These are phyloP conservation scores for Diadema setosum DNA, from an alignment of 35 echinoderm and acorn worm genomes.

Conservation along the genomic window DNA sequence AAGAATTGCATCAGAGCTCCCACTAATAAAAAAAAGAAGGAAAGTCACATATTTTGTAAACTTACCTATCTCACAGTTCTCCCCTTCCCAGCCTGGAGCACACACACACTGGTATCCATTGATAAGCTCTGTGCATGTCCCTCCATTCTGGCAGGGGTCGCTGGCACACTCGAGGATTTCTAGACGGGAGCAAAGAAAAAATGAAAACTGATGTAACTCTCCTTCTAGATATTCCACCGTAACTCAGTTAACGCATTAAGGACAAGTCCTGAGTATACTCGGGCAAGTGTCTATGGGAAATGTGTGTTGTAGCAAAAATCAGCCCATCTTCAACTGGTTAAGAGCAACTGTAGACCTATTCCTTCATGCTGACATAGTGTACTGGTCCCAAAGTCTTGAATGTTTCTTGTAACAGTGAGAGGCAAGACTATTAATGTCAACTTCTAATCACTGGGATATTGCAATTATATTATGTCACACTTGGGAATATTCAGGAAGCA, in stretches of 20 bases:
- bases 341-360: not conserved
- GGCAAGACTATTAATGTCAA: not conserved
- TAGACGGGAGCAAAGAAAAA: slow-evolving; percentile 1
- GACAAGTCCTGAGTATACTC: too few relatives aligned
- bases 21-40: too few relatives aligned
- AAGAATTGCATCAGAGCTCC: too few relatives aligned
- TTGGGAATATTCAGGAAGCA: too few relatives aligned
- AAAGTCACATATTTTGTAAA: too few relatives aligned
- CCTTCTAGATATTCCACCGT: not conserved
- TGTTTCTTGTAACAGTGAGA: not conserved
- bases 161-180: slow-evolving; percentile 65
- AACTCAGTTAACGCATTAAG: not conserved
- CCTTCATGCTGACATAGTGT: not conserved
- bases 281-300: too few relatives aligned
- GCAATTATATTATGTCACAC: not conserved
- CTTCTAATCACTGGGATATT: not conserved
- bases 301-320: too few relatives aligned
- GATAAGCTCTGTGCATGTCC: slow-evolving; percentile 48
- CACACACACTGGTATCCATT: slow-evolving; percentile 66
- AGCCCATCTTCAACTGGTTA: too few relatives aligned
- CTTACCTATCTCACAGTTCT: slow-evolving; percentile 55
- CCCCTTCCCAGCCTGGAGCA: slow-evolving; percentile 50
- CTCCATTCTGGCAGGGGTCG: slow-evolving; percentile 61
- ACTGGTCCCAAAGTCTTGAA: not conserved
- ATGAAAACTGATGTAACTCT: not conserved